Evolutionary conservation across 2,888 invertebrate genomes (phyloP), one percentile per base, ranked within the genome.

Genomic region (Ophion costatus): DNA sequence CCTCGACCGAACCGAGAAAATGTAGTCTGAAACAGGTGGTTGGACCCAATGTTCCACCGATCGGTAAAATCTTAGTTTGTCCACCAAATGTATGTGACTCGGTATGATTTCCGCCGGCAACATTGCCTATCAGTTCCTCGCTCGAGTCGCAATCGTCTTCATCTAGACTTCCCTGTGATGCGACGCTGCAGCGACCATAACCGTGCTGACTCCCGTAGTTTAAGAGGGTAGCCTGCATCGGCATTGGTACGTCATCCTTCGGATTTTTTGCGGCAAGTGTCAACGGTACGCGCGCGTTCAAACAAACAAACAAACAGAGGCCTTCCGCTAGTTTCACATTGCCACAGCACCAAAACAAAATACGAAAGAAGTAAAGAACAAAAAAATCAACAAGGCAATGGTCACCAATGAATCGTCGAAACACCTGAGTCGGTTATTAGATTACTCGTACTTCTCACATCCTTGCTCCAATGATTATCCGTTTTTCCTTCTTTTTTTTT

Each of bases 1-100:
- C 96, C 95, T 97, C 97, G 94, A 97, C 96, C 92, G 97, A 97
- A 94, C 97, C 97, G 94, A 97, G 96, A 95, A 97, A 97, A 91
- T 96, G 95, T 90, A 97, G 96, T 90, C 97, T 96, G 95, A 97
- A 97, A 93, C 97, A 96, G 89, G 97, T 97, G 89, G 92, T 90
- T 82, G 92, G 91, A 83, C 86, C 87, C 87, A 91, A 91, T 87
- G 89, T 89, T 89, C 90, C 90, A 88, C 91, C 90, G 90, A 91
- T 90, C 86, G 92, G 91, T 89, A 91, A 91, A 89, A 91, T 91
- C 87, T 92, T 92, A 33, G 91, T 90, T 88, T 90, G 92, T 87
- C 89, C 88, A 86, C 88, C 88, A 85, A 89, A 88, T 85, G 89
- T 87, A 83, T 83, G 90, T 88, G 90, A 89, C 89, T 90, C 91